Conservation (phyloP, 2,888 invertebrate genomes). For the Stegophylla sp. region DNA sequence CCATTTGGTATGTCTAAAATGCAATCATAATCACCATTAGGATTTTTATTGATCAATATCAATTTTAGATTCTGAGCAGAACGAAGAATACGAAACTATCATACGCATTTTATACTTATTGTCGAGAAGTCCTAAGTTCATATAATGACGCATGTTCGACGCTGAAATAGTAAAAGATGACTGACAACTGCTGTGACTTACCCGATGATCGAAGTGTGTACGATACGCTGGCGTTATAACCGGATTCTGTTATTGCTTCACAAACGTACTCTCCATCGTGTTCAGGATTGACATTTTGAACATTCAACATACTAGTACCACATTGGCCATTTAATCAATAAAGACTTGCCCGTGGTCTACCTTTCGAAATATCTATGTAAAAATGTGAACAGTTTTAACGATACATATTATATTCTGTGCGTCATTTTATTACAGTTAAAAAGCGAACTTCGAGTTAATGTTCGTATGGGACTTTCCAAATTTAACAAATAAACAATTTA, state of each 20-base stretch:
- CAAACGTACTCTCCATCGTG: constrained; percentile 66
- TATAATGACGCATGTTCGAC: no score
- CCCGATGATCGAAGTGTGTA: constrained; percentile 50
- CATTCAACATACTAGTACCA: constrained; percentile 63
- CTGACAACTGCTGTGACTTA: no score
- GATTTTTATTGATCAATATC: no score
- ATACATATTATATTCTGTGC: background rate
- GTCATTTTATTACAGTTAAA: background rate
- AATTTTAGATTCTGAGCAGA: no score
- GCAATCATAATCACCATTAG: no score
- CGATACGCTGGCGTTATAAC: constrained; percentile 61
- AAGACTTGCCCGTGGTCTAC: background rate
- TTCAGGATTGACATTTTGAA: constrained; percentile 64
- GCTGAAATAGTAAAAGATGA: no score
- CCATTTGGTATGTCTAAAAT: no score
- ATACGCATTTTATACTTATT: no score
- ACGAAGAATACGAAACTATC: no score
- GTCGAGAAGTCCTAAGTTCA: no score
- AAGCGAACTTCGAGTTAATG: constrained; percentile 60
- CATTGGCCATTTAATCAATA: background rate
- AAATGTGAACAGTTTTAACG: no score
- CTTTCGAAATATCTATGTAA: background rate
- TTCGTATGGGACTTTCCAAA: constrained; percentile 64
- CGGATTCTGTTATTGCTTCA: constrained; percentile 62
- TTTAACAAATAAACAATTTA: constrained; percentile 63